Conservation (phyloP, 2,797 vertebrate genomes). For the Triplophysa bombifrons region DNA sequence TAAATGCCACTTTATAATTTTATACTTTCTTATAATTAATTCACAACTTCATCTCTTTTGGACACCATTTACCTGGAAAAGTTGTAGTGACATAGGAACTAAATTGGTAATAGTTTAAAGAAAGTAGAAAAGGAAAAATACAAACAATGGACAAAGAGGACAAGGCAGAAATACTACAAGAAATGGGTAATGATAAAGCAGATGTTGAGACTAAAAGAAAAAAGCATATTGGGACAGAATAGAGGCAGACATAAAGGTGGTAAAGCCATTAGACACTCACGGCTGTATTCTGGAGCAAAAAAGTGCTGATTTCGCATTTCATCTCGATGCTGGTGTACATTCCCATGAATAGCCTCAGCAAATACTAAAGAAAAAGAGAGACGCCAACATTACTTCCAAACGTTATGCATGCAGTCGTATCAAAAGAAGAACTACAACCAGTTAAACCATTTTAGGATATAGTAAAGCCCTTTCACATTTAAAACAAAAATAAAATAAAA, state of each 20-base stretch:
- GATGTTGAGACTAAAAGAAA: not conserved
- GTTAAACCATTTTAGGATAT: not conserved
- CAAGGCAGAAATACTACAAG: not conserved
- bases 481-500: not conserved
- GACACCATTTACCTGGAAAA: too few species aligned
- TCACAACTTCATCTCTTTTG: too few species aligned
- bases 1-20: too few species aligned
- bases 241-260: not conserved
- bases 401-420: constrained; percentile 1
- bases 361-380: constrained; percentile 77
- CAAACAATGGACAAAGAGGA: not conserved
- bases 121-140: not conserved
- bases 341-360: constrained; percentile 96
- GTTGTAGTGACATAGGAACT: too few species aligned
- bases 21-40: too few species aligned
- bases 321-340: constrained; percentile 94
- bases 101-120: too few species aligned
- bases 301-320: constrained; percentile 96
- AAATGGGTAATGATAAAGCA: not conserved
- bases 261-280: constrained; percentile 44
- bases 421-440: constrained; percentile 11
- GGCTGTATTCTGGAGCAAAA: constrained; percentile 93
- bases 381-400: constrained; percentile 30
- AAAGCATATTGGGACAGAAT: not conserved
- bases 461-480: not conserved